Evolutionary conservation across 2,113 vertebrate species (phyloP).

Genomic region (Eudyptes chrysolophus): DNA sequence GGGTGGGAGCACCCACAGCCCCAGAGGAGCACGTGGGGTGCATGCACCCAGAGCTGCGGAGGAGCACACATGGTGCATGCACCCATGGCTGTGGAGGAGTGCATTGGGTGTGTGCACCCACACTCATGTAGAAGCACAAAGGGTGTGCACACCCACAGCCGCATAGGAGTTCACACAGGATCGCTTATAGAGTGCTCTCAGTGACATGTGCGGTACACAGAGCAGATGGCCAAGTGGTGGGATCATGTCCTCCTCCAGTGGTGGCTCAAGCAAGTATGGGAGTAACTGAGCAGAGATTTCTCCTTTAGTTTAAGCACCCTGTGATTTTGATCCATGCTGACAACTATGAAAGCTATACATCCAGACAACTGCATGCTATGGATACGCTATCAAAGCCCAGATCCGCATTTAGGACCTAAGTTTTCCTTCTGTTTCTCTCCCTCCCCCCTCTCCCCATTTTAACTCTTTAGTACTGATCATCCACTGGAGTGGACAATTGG

Average conservation of each 20-base stretch:
- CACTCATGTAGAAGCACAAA: rapidly evolving
- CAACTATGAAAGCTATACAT: slow-evolving; percentile 39
- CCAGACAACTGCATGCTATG: not conserved
- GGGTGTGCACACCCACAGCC: not conserved
- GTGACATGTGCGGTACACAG: not conserved
- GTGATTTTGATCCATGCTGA: slow-evolving; percentile 54
- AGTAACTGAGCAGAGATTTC: not conserved
- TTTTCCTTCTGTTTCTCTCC: not conserved
- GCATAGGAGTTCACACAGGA: rapidly evolving
- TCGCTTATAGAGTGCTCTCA: rapidly evolving
- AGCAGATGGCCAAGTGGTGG: slow-evolving; percentile 41
- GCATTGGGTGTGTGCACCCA: rapidly evolving
- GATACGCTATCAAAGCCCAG: not conserved
- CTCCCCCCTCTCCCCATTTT: not conserved
- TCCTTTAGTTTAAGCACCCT: not conserved
- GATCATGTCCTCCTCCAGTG: slow-evolving; percentile 44
- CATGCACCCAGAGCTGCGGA: too few relatives aligned
- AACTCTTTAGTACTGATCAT: not conserved
- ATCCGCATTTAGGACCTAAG: not conserved
- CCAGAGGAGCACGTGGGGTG: rapidly evolving
- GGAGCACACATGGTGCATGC: rapidly evolving
- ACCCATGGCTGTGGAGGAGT: rapidly evolving
- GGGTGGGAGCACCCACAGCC: not conserved
- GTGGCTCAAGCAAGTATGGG: slow-evolving; percentile 9
- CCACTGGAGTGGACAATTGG: not conserved